Conservation (phyloP, 2,888 invertebrate species). For the Drosophila putrida region DNA sequence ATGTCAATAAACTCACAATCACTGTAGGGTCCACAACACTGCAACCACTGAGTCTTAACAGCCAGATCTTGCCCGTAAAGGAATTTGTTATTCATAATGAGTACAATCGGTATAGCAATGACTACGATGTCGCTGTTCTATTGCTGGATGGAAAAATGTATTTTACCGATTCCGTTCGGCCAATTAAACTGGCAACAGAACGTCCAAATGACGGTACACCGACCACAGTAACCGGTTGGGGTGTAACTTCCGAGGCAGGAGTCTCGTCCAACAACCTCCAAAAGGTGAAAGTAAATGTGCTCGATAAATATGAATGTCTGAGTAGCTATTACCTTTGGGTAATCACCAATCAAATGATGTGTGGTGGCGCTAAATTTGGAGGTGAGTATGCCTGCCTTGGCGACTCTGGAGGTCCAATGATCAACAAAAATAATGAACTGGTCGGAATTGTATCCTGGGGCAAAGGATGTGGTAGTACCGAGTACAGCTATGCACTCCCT, state of each 20-base stretch:
- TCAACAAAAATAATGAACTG: conserved; percentile 60
- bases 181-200: conserved; percentile 87
- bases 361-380: conserved; percentile 71
- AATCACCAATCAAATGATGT: conserved; percentile 74
- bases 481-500: conserved; percentile 40
- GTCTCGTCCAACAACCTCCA: conserved; percentile 62
- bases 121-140: conserved; percentile 88
- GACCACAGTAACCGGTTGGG: conserved; percentile 81
- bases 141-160: conserved; percentile 86
- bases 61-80: conserved; percentile 85
- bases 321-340: conserved; percentile 61
- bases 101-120: conserved; percentile 86
- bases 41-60: conserved; percentile 41
- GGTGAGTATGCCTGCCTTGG: conserved; percentile 83
- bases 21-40: conserved; percentile 63
- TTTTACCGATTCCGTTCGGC: conserved; percentile 85
- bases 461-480: conserved; percentile 67
- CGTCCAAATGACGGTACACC: conserved; percentile 54
- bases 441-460: conserved; percentile 83
- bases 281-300: conserved; percentile 67
- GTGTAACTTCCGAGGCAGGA: conserved; percentile 57
- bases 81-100: conserved; percentile 86
- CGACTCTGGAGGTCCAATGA: conserved; percentile 82
- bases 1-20: conserved; percentile 59
- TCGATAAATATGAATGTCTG: conserved; percentile 66